These are phyloP conservation scores for Serilophus lunatus DNA, from an alignment of 2,113 vertebrate species.

Conservation along the genomic window DNA sequence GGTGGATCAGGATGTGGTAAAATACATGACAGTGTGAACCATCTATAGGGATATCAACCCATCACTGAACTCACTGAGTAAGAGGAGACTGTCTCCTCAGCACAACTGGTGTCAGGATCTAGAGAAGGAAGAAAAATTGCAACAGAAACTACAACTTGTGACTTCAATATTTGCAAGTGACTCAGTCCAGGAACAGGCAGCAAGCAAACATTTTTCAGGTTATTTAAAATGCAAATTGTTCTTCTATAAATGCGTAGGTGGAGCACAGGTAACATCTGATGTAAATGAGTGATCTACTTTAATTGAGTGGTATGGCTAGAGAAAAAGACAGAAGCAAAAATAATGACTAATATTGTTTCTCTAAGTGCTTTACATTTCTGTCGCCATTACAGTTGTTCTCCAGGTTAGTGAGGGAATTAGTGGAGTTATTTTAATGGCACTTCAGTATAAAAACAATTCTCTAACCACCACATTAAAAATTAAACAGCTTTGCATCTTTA, in stretches of 20 bases:
- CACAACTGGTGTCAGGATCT: rapidly evolving
- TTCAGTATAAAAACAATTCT: not conserved
- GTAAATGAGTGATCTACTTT: conserved; percentile 7
- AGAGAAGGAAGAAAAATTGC: not conserved
- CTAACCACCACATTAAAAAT: conserved; percentile 31
- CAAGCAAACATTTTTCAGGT: not conserved
- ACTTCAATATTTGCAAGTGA: not conserved
- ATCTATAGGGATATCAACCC: not conserved
- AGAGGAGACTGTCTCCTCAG: not conserved
- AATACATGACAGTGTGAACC: not conserved
- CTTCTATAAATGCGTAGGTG: not conserved
- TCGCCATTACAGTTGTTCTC: not conserved
- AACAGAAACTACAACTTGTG: not conserved
- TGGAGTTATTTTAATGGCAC: conserved; percentile 7
- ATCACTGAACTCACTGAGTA: not conserved
- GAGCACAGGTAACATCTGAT: not conserved
- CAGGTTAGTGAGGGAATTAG: not conserved
- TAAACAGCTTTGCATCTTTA: conserved; percentile 46
- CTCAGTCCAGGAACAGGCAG: not conserved
- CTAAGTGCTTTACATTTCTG: not conserved
- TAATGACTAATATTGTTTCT: not conserved
- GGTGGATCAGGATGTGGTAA: not conserved
- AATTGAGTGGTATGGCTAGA: not conserved
- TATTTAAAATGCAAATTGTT: conserved; percentile 9
- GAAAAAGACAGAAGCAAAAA: not conserved